Evolutionary conservation across 2,113 vertebrate genomes (phyloP).

Genomic region (Scomber colias): DNA sequence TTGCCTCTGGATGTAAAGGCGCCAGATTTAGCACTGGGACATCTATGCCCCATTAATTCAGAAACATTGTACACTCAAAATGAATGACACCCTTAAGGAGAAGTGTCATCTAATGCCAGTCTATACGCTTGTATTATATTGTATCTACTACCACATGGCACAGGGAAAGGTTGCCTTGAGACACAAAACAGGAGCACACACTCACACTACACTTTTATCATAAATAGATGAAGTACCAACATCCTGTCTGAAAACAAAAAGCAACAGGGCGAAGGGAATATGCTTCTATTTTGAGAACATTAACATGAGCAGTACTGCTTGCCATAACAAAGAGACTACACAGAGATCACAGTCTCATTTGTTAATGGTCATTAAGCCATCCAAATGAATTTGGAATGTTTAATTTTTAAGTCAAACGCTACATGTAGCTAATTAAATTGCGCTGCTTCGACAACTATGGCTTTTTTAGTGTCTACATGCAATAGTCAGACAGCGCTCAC

Average conservation of each 20-base stretch:
- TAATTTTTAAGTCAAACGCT: neutral
- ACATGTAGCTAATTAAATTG: slow-evolving; percentile 1
- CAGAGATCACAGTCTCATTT: slow-evolving; percentile 8
- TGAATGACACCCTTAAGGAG: neutral
- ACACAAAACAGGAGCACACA: slow-evolving; percentile 8
- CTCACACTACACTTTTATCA: slow-evolving; percentile 16
- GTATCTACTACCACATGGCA: neutral
- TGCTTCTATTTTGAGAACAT: slow-evolving; percentile 29
- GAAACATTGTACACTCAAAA: neutral
- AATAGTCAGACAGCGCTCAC: slow-evolving; percentile 4
- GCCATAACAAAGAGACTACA: neutral
- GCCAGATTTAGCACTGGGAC: neutral
- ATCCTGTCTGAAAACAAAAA: slow-evolving; percentile 46
- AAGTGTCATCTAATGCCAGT: slow-evolving; percentile 19
- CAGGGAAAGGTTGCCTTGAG: slow-evolving; percentile 1
- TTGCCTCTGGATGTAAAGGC: too few species aligned
- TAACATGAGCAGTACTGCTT: neutral
- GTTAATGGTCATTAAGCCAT: slow-evolving; percentile 8
- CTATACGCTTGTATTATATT: neutral
- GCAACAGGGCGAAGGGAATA: neutral
- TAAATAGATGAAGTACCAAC: slow-evolving; percentile 42
- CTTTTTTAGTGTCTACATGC: neutral
- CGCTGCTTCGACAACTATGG: neutral
- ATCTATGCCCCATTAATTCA: slow-evolving; percentile 6
- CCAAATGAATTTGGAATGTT: neutral